Evolutionary conservation across 2,888 invertebrate species (phyloP), one percentile per base, ranked within the genome.

Genomic region (Melanostoma mellinum): DNA sequence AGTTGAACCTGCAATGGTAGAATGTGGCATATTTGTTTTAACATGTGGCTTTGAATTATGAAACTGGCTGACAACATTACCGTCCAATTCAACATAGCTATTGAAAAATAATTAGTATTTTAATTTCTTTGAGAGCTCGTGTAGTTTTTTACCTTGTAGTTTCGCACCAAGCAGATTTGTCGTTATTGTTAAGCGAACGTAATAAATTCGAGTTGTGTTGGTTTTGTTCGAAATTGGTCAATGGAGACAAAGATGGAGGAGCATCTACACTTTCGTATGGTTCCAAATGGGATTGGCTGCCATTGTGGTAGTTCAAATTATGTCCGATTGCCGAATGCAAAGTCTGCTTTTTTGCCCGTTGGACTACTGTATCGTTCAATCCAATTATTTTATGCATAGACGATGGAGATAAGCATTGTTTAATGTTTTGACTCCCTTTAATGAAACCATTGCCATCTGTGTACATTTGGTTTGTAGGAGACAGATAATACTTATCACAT

Each of bases 341-440:
- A 53, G 65, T 52, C 6, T 71, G 79, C 20, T 73, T 68, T 33
- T 74, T 69, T 6, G 46, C 3, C 3, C 68, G 63, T 38, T 75
- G 78, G 6, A 52, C n/a, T 3, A 71, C 74, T 3, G 67, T 38
- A 32, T 79, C 74, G 30, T 84, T 79, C 1, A 84, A 44, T 4
- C 48, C 65, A 6, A 75, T 44, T 32, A 78, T 55, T 40, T 55
- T 84, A 44, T 84, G 90, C 63, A 90, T 89, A 6, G 87, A 87
- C 8, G 88, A 78, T 0, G 90, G 90, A 6, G 90, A 90, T 0
- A 90, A 86, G 67, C 90, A 90, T 69, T 90, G 89, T 72, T 90
- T 90, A n/a, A 90, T 90, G 58, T 90, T 90, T 67, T 90, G 91
- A 86, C 90, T 90, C 78, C 90, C 90, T 80, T 90, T 90, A 5